Evolutionary conservation across 2,888 invertebrate species (phyloP), one percentile per base, ranked within the genome.

Genomic region (Drosophila nr. medialis): DNA sequence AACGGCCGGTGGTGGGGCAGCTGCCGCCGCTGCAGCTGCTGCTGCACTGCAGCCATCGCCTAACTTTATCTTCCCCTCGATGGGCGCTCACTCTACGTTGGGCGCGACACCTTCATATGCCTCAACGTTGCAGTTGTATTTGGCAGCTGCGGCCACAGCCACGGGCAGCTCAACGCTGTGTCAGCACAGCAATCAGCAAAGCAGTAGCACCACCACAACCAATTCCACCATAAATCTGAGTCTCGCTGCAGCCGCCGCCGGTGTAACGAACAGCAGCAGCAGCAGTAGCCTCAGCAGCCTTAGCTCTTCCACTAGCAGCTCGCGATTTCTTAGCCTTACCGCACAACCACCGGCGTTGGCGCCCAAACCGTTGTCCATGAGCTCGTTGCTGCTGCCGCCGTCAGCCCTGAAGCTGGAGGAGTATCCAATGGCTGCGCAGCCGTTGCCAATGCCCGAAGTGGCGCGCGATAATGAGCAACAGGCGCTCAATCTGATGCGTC

Each of bases 361-460:
- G 8, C 51, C 75, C 7, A 75, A 82, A 30, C 83, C 82, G 8
- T 30, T 77, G 48, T 50, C 83, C 7, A 75, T 90, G 60, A 84
- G 77, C 6, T 86, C 91, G 7, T n/a, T 78, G 53, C 58, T 91
- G 38, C 55, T 90, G 53, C 71, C 90, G 40, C 91, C 91, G 38
- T 77, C 91, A 13, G 93, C 96, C 51, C 95, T 96, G 65, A 96
- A 96, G 93, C 95, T 96, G 62, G 96, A 96, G 92, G 95, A 96
- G 2, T 96, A 96, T 90, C 67, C 89, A 1, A 4, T 86, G 50
- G 34, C 45, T 15, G 8, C 84, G n/a, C 63, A 86, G 54, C 74
- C 84, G 10, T 68, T 86, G n/a, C 62, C 81, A 0, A 51, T 87
- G 72, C 72, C 83, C 3, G 88, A 79, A 30, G 72, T 82, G 18